Base-by-base conservation (phyloP, 2,797 vertebrate species). In the Nothura maculosa region DNA sequence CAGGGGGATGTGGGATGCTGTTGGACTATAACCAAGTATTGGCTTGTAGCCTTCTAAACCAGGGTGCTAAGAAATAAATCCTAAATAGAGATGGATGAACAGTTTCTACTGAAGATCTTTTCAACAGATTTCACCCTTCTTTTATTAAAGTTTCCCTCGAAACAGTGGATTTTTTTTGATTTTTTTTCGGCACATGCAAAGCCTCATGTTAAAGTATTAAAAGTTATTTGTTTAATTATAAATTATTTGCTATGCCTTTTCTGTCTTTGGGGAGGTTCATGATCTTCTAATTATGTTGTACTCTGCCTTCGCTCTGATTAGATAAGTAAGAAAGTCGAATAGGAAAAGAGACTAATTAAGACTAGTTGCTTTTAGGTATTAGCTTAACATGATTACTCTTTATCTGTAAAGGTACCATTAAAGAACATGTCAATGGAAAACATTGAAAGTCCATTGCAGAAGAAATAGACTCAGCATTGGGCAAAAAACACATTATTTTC, bases 41-140 rank as follows among this genome's bases (percentile, higher is more conserved):
- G 93, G 95, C 93, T 93, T 89, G 82, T 89, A 95, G 95, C 94
- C 93, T 89, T 92, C 85, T 87, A 94, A 95, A 92, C 77, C 87
- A 91, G 90, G 90, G 94, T 95, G 93, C 87, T 93, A 73, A 94
- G 92, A 92, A 93, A 95, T 95, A 94, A 96, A 94, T 92, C 90
- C 92, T 85, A 84, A 93, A 91, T 43, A 93, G 77, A 92, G 89
- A 83, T 79, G 74, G 87, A 73, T 77, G 74, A 92, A 81, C 7
- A 2, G 67, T 87, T 92, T 81, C 82, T 73, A 47, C 66, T 82
- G 81, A 70, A 96, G 89, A 92, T 75, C 6, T 50, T 66, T 82
- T 90, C 75, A 82, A 58, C 55, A 93, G 40, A 82, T 45, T 79
- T 94, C 48, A 76, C 11, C 21, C 34, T 79, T 85, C 74, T 85